phyloP scores from a whole-genome alignment of 2,888 invertebrate genomes.

The Linnaemya tessellans region DNA sequence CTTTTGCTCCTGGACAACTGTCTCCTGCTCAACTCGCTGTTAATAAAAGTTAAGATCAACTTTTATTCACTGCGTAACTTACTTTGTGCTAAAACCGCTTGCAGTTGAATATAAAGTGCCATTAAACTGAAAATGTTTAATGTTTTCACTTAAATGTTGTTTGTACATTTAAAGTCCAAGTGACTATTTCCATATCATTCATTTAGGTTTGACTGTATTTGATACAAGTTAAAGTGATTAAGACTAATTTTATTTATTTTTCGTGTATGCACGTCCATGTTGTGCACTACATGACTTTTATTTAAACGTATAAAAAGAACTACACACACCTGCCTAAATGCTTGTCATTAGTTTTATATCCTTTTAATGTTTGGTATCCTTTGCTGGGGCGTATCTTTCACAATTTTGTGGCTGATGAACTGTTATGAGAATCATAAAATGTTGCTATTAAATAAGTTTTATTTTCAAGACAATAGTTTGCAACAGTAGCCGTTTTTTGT shows the following conservation, averaged over 20 bases:
- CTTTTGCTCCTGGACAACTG: too few relatives aligned
- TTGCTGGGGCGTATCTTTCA: constrained; percentile 36
- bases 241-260: constrained; percentile 43
- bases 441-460: constrained; percentile 57
- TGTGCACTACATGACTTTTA: background rate
- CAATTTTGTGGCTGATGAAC: constrained; percentile 66
- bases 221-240: constrained; percentile 57
- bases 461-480: constrained; percentile 35
- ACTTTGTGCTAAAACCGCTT: too few relatives aligned
- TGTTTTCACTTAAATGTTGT: background rate
- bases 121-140: background rate
- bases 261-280: background rate
- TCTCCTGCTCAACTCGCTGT: too few relatives aligned
- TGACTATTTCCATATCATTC: constrained; percentile 5
- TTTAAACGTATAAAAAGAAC: background rate
- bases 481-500: constrained; percentile 5
- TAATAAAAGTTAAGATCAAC: too few relatives aligned
- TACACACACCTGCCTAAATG: constrained; percentile 69
- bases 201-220: constrained; percentile 43
- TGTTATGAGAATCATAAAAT: constrained; percentile 59
- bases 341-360: constrained; percentile 69
- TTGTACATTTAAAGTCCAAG: too few relatives aligned
- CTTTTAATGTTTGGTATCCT: constrained; percentile 59
- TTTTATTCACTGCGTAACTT: too few relatives aligned
- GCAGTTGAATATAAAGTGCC: too few relatives aligned